These are phyloP conservation scores for Mustela lutreola DNA, from an alignment of 2,113 vertebrate genomes.

Conservation along the genomic window DNA sequence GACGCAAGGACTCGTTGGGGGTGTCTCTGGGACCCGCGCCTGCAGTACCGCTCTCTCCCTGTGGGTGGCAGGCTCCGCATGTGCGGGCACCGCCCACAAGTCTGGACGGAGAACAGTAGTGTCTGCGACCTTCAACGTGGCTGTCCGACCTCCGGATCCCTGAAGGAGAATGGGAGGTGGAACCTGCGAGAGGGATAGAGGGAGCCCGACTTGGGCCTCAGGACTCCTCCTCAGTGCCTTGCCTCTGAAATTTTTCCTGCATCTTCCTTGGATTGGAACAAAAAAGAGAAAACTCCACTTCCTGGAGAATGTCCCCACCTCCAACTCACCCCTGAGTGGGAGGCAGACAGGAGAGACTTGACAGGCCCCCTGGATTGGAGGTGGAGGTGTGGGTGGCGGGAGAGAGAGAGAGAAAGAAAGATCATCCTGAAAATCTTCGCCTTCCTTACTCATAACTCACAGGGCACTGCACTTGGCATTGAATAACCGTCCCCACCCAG, in stretches of 20 bases:
- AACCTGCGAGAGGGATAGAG: background rate
- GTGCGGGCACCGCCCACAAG: conserved; percentile 61
- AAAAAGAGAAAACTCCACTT: background rate
- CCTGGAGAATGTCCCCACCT: background rate
- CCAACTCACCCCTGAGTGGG: no score
- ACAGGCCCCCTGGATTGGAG: background rate
- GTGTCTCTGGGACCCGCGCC: accelerated
- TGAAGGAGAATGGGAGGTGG: conserved; percentile 5
- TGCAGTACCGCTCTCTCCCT: conserved; percentile 83
- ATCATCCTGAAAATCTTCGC: background rate
- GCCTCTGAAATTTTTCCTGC: background rate
- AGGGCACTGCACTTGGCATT: background rate
- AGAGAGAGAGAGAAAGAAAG: background rate
- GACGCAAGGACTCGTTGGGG: background rate
- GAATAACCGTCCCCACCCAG: background rate
- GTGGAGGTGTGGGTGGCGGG: no score
- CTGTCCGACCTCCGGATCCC: conserved; percentile 44
- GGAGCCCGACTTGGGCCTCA: background rate
- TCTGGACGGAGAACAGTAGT: accelerated
- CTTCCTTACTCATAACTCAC: background rate
- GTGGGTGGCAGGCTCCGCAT: conserved; percentile 86
- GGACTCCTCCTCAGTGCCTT: background rate
- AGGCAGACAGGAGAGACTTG: background rate
- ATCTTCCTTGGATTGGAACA: background rate
- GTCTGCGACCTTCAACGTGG: conserved; percentile 65